Conservation (phyloP, 2,113 vertebrate species). For the Corapipo altera region DNA sequence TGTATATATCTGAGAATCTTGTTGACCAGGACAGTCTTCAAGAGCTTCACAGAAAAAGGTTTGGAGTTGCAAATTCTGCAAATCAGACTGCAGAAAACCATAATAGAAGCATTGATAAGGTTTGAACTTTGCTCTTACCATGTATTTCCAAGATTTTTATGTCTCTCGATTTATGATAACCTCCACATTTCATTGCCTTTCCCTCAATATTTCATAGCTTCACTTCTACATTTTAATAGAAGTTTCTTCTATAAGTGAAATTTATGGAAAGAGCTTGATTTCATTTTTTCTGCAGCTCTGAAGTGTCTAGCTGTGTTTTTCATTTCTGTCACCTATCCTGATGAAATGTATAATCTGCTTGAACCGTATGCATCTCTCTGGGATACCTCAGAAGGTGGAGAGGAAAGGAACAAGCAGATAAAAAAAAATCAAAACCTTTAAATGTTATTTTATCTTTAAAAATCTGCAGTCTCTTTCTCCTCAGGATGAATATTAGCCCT, state of each 20-base stretch:
- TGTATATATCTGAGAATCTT: not conserved
- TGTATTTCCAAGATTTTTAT: conserved; percentile 24
- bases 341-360: not conserved
- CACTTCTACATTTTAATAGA: conserved; percentile 26
- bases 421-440: not conserved
- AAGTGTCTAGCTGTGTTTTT: conserved; percentile 3
- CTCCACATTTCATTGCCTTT: conserved; percentile 36
- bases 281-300: conserved; percentile 1
- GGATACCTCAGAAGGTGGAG: not conserved
- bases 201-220: conserved; percentile 26
- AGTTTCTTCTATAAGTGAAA: conserved; percentile 22
- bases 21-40: not conserved
- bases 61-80: not conserved
- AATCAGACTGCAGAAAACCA: not conserved
- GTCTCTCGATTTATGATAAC: not conserved
- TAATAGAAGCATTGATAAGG: not conserved
- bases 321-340: conserved; percentile 18
- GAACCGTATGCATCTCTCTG: not conserved
- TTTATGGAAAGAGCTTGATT: conserved; percentile 40
- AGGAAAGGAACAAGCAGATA: not conserved
- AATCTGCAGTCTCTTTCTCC: not conserved
- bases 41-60: not conserved
- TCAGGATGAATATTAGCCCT: not conserved
- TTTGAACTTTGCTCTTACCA: not conserved
- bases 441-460: not conserved